Evolutionary conservation across 2,113 vertebrate species (phyloP).

Genomic region (Athene noctua): DNA sequence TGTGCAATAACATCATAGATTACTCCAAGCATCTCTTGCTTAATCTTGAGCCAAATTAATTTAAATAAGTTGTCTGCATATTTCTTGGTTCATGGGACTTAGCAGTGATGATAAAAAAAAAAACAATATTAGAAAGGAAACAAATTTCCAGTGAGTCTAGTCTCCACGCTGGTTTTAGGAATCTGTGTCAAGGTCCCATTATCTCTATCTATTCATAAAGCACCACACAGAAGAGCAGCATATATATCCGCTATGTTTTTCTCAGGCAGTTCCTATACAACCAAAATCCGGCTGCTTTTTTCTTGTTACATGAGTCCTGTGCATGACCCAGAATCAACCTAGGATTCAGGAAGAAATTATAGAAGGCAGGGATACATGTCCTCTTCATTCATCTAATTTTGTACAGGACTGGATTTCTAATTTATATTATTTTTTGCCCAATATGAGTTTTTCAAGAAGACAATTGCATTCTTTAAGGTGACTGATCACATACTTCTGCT

Average conservation of each 20-base stretch:
- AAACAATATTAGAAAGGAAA: background rate
- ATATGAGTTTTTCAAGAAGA: background rate
- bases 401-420: background rate
- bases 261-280: background rate
- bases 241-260: background rate
- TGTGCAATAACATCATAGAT: background rate
- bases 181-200: background rate
- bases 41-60: background rate
- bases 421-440: background rate
- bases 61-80: background rate
- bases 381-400: background rate
- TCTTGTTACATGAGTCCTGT: background rate
- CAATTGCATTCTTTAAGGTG: background rate
- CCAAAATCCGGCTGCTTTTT: background rate
- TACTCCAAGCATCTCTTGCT: background rate
- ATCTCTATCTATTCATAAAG: background rate
- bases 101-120: fast-evolving
- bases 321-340: background rate
- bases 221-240: background rate
- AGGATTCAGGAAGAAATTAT: background rate
- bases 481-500: background rate
- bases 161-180: background rate
- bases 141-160: background rate
- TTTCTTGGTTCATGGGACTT: background rate
- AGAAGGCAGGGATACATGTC: background rate